Conservation (phyloP, 2,797 vertebrate species). For the Galago senegalensis region DNA sequence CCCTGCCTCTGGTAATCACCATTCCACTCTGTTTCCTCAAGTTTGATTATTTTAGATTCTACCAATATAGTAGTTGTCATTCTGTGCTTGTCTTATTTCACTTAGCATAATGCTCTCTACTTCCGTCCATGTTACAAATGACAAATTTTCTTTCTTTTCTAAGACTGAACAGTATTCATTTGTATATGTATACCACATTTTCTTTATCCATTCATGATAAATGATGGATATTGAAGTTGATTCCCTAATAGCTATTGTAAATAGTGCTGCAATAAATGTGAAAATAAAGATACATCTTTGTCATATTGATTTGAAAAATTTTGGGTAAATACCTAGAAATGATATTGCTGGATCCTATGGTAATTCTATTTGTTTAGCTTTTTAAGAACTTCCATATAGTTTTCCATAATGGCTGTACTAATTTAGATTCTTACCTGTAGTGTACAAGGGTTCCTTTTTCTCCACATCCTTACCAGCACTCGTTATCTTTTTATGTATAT, state of each 20-base stretch:
- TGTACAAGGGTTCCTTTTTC: not conserved
- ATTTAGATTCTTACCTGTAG: not conserved
- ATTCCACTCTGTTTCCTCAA: not conserved
- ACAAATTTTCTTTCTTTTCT: not conserved
- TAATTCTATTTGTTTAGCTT: not conserved
- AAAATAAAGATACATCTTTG: not conserved
- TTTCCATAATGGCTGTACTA: not conserved
- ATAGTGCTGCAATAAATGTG: not conserved
- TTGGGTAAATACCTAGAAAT: not conserved
- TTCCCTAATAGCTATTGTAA: not conserved
- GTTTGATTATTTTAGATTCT: not conserved
- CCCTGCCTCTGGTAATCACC: not conserved
- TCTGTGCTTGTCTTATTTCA: not conserved
- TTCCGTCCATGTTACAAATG: not conserved
- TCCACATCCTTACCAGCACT: not conserved
- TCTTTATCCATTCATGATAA: not conserved
- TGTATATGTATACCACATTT: not conserved
- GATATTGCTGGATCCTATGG: not conserved
- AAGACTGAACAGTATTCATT: not conserved
- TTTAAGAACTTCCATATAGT: not conserved
- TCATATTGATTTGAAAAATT: not conserved
- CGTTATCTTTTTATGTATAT: not conserved
- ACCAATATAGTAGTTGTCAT: not conserved
- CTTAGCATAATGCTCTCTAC: not conserved
- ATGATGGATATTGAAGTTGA: not conserved